Conservation (phyloP, 1,140 invertebrate species). For the Listronotus bonariensis region DNA sequence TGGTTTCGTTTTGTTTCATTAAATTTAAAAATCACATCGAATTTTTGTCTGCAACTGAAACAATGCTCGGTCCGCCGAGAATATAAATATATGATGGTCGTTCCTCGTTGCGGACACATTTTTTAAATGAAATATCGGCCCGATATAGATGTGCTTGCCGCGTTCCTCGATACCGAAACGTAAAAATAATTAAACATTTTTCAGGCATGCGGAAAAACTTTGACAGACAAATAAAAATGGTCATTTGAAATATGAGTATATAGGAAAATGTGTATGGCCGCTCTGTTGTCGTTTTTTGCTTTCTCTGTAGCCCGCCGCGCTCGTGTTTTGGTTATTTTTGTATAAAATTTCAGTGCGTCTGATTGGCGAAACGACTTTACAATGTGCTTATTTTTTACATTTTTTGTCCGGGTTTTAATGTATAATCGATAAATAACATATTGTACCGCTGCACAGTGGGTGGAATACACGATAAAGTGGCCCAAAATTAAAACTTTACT, state of each 20-base stretch:
- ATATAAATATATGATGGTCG: conserved; percentile 55
- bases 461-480: too few relatives aligned
- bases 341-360: conserved; percentile 50
- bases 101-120: conserved; percentile 53
- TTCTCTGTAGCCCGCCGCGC: conserved; percentile 7
- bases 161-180: conserved; percentile 54
- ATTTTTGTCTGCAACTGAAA: conserved; percentile 53
- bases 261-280: conserved; percentile 50
- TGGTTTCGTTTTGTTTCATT: conserved; percentile 55
- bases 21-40: conserved; percentile 56
- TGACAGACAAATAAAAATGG: conserved; percentile 58
- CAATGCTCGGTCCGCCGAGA: conserved; percentile 51
- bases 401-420: conserved; percentile 48
- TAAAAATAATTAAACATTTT: conserved; percentile 58
- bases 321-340: conserved; percentile 39
- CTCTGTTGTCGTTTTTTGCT: conserved; percentile 21
- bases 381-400: conserved; percentile 23
- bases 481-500: too few relatives aligned
- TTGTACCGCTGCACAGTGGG: conserved; percentile 23
- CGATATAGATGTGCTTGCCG: conserved; percentile 49
- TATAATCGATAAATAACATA: conserved; percentile 50
- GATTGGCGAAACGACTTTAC: conserved; percentile 53
- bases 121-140: conserved; percentile 56
- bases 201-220: conserved; percentile 57
- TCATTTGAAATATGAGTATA: conserved; percentile 55